phyloP scores from a whole-genome alignment of 2,888 invertebrate genomes.

The Caenorhabditis japonica region DNA sequence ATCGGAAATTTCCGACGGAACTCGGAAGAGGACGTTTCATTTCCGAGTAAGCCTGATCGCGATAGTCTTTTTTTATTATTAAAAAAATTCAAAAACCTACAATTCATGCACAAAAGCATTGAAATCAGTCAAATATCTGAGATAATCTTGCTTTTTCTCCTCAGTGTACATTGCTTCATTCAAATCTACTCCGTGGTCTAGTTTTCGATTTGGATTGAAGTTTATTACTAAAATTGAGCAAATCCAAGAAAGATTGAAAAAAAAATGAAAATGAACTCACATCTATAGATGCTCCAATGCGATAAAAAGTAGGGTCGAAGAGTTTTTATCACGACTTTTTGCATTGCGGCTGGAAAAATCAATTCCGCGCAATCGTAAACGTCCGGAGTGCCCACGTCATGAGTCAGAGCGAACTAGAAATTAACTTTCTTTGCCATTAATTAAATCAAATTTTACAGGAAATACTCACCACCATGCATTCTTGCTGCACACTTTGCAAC shows the following conservation, averaged over 20 bases:
- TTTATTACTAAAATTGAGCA: constrained; percentile 14
- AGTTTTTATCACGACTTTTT: constrained; percentile 18
- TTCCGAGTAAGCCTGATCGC: no score
- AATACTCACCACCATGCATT: constrained; percentile 16
- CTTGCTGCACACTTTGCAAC: constrained; percentile 32
- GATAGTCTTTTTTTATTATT: no score
- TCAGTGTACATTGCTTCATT: constrained; percentile 3
- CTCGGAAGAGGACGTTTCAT: no score
- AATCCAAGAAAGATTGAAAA: not conserved
- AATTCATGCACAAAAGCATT: constrained; percentile 30
- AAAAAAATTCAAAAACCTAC: not conserved
- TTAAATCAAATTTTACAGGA: no score
- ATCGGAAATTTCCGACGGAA: no score
- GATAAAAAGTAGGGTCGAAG: constrained; percentile 37
- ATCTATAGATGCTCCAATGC: constrained; percentile 27
- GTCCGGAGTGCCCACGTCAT: constrained; percentile 20
- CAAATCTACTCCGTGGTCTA: constrained; percentile 19
- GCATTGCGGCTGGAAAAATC: constrained; percentile 32
- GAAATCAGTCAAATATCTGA: constrained; percentile 27
- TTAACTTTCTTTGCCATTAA: not conserved
- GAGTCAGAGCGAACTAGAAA: constrained; percentile 16
- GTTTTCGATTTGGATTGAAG: constrained; percentile 14
- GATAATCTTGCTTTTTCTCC: constrained; percentile 4
- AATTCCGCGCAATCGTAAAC: constrained; percentile 25
- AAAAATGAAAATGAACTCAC: constrained; percentile 2